These are phyloP conservation scores for Thamnophis sirtalis DNA, from an alignment of 2,113 vertebrate genomes.

Conservation along the genomic window DNA sequence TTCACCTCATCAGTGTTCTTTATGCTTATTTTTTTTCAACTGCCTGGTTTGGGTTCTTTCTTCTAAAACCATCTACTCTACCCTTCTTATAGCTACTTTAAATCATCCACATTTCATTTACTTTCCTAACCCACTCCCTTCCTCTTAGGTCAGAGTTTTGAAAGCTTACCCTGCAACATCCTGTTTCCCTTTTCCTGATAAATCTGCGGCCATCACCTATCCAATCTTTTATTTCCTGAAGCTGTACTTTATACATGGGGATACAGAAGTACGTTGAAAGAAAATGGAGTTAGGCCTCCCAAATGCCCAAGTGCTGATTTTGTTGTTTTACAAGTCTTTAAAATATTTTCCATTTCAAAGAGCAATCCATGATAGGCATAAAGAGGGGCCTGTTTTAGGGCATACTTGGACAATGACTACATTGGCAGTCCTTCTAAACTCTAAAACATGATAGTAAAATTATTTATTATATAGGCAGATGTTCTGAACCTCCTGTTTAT, in stretches of 20 bases:
- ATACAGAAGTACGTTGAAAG: neutral
- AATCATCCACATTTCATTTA: neutral
- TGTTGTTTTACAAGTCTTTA: neutral
- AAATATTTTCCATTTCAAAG: neutral
- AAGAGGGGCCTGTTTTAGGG: neutral
- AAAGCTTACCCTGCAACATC: neutral
- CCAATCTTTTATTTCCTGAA: neutral
- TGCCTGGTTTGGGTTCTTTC: neutral
- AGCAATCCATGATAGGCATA: neutral
- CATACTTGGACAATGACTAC: neutral
- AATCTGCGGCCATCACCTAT: neutral
- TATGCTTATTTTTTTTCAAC: neutral
- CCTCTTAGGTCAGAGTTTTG: neutral
- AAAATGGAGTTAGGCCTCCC: neutral
- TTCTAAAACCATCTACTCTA: neutral
- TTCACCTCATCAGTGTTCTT: neutral
- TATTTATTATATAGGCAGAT: neutral
- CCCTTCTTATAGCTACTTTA: neutral
- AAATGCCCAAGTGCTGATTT: neutral
- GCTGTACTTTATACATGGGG: neutral
- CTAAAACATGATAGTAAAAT: neutral
- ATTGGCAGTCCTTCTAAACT: neutral
- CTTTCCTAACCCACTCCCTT: neutral
- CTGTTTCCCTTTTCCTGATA: neutral
- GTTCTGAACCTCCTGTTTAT: conserved; percentile 14